Base-by-base conservation (phyloP, 2,797 vertebrate genomes). In the Coregonus suidteri region DNA sequence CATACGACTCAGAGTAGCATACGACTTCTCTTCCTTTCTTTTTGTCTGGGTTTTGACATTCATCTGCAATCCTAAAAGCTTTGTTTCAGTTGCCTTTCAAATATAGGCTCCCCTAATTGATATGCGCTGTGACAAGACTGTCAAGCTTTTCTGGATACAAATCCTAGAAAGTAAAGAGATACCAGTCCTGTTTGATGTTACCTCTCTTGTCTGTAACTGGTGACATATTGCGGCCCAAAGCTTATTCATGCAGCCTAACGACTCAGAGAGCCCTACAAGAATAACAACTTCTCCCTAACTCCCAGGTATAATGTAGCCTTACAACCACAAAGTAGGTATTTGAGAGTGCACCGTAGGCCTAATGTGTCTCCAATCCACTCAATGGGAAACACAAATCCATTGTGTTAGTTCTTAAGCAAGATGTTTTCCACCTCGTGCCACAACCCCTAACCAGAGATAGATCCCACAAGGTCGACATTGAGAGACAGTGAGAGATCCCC, bases 201-300 rank as follows among this genome's bases (percentile, higher is more conserved):
- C 31, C 70, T 66, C 4, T 77, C 77, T 9, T 47, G 41, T 47
- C 82, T 84, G 86, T 77, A 88, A 83, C 80, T 79, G 70, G 72
- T 86, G 84, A 85, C 84, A 75, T 84, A 79, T 86, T 91, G 89
- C 89, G 87, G 77, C 83, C 85, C 79, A 87, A 86, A 85, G 90
- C 86, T 92, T 92, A 91, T 92, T 93, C 85, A 89, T 89, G 87
- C 82, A 81, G 84, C 80, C 74, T 79, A 89, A 90, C 87, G 90
- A 88, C 81, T 88, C 74, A 59, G 84, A 88, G 82, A 86, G 82
- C 84, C 81, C 75, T 83, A 85, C 83, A 88, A 83, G 87, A 86
- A 91, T 91, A 91, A 47, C 9, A 11, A 91, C 92, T 91, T 47
- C 41, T 47, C 41, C 85, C 85, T 86, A 78, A 90, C 79, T 92